Conservation (phyloP, 2,797 vertebrate genomes). For the Neosilurus hyrtlii region DNA sequence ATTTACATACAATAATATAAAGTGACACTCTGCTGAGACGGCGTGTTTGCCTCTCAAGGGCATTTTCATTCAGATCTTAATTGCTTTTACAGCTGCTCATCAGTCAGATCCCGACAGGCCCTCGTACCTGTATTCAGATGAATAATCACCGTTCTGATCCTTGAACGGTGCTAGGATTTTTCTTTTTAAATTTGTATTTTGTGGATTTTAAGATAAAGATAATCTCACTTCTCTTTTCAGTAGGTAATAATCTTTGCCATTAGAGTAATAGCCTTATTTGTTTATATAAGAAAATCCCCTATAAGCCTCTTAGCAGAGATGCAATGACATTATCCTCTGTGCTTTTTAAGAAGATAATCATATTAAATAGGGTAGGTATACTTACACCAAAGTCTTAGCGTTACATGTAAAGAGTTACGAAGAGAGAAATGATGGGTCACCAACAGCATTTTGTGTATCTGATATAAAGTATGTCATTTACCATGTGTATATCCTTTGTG, state of each 20-base stretch:
- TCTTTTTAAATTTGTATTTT: background rate
- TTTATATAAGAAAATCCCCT: constrained; percentile 37
- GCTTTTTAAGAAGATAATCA: constrained; percentile 40
- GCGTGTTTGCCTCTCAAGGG: constrained; percentile 4
- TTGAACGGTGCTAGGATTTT: background rate
- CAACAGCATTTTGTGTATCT: background rate
- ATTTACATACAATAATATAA: constrained; percentile 3
- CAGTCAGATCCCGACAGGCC: constrained; percentile 20
- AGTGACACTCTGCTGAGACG: background rate
- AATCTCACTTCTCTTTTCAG: constrained; percentile 1
- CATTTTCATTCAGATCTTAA: constrained; percentile 23
- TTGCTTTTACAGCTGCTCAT: constrained; percentile 22
- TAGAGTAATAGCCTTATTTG: constrained; percentile 40
- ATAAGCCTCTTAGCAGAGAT: constrained; percentile 34
- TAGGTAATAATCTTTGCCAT: constrained; percentile 8
- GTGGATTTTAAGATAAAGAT: background rate
- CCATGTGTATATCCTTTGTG: too few relatives aligned
- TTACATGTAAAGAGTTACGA: constrained; percentile 2
- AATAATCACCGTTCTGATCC: constrained; percentile 15
- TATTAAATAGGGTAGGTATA: constrained; percentile 31
- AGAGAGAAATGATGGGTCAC: background rate
- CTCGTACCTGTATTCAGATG: background rate
- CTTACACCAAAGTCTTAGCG: constrained; percentile 24
- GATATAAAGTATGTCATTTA: too few relatives aligned
- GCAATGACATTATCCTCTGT: constrained; percentile 28